phyloP scores from a whole-genome alignment of 2,888 invertebrate species.

The Euspilapteryx auroguttella region DNA sequence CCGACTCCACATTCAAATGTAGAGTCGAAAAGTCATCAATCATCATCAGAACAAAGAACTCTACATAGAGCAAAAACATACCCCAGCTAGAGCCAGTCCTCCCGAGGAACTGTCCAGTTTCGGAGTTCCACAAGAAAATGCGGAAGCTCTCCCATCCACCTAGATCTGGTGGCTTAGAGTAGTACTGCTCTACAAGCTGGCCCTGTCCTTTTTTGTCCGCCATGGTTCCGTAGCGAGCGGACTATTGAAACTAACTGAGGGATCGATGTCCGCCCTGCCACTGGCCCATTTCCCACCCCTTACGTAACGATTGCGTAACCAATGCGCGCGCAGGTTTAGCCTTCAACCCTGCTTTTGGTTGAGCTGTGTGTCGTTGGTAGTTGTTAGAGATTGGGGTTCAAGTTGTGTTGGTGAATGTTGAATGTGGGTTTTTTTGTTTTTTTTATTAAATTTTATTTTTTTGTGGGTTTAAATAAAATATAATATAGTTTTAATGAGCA shows the following conservation, averaged over 20 bases:
- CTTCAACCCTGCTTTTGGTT: no score
- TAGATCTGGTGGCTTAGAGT: constrained; percentile 77
- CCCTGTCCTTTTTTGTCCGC: constrained; percentile 75
- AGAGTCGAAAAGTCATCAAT: no score
- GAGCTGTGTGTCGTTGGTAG: no score
- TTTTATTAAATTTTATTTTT: no score
- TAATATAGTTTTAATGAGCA: no score
- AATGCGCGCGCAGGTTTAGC: constrained; percentile 53
- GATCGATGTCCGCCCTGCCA: constrained; percentile 9
- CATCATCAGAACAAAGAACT: background rate
- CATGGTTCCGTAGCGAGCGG: constrained; percentile 53
- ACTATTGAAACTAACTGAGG: no score
- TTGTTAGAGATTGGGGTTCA: no score
- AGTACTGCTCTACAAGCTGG: constrained; percentile 83
- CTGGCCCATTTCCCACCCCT: constrained; percentile 13
- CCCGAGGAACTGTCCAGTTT: constrained; percentile 89
- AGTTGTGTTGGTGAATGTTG: no score
- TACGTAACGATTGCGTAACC: constrained; percentile 53
- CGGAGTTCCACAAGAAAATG: constrained; percentile 88
- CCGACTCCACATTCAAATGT: no score
- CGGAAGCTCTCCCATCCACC: constrained; percentile 85
- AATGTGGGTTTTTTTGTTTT: no score
- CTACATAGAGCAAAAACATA: constrained; percentile 73
- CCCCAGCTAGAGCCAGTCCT: constrained; percentile 94
- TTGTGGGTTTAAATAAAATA: no score